Base-by-base conservation (phyloP, 2,888 invertebrate genomes). In the Microctonus brassicae region DNA sequence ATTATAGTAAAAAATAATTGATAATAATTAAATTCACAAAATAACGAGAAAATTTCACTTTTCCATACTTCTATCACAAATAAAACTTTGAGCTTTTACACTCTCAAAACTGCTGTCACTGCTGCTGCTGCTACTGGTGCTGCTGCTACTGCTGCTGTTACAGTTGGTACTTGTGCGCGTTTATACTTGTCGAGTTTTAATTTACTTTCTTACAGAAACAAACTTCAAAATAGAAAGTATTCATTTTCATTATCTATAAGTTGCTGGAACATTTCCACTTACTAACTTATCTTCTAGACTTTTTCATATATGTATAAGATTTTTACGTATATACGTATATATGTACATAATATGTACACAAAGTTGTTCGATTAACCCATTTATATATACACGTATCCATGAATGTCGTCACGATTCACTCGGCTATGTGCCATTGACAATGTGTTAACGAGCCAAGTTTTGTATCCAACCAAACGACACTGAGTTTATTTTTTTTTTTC, bases 371-470 rank as follows among this genome's bases (percentile, higher is more conserved):
- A 71, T 77, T 76, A 75, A 77, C 70, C 71, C 65, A 74, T 74
- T 75, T 74, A 72, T 63, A 58, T 67, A 20, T 61, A 26, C 63
- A 58, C 26, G 53, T 33, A 33, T 33, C 33, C 6, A n/a, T 11
- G 42, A 11, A 42, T 42, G 10, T 42, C 10, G 42, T 33, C 42
- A 3, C 42, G 42, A 11, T 6, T 11, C n/a, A 42, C 42, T 42
- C 42, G 42, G 42, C 42, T 11, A n/a, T 66, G 53, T 62, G 42
- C 73, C 69, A 73, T 76, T 73, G 69, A 73, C 42, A n/a, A 53
- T 39, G 42, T 75, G 72, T 68, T 79, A 79, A 79, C 75, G 78
- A 79, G 77, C 72, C 72, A 76, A 79, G 75, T 76, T 78, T 74
- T 70, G 29, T 33, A 3, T 33, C 4, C 6, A 33, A 33, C 33